Conservation (phyloP, 1,140 invertebrate species). For the Calephelis virginiensis region DNA sequence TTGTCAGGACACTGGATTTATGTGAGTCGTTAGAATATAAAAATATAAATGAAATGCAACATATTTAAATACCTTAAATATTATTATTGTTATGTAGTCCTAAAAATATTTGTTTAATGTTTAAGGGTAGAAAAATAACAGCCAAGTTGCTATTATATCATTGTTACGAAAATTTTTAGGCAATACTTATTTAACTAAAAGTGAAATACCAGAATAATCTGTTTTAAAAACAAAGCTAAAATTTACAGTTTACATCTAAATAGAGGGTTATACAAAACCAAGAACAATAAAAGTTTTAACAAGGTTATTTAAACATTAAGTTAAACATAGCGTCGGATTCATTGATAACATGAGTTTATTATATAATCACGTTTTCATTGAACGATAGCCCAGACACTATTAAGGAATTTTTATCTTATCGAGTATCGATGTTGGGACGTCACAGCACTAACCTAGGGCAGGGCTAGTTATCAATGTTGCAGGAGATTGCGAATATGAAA, state of each 20-base stretch:
- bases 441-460: constrained; percentile 63
- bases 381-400: background rate
- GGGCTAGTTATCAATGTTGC: constrained; percentile 60
- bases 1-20: too few species aligned
- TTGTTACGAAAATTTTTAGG: too few species aligned
- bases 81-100: too few species aligned
- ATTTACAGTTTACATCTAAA: background rate
- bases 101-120: too few species aligned
- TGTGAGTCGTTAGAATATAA: too few species aligned
- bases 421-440: constrained; percentile 35
- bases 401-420: constrained; percentile 24
- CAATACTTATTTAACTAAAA: background rate
- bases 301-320: constrained; percentile 11
- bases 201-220: background rate
- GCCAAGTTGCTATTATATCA: too few species aligned
- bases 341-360: constrained; percentile 8
- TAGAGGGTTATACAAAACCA: constrained; percentile 14
- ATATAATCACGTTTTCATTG: constrained; percentile 11
- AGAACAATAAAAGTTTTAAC: constrained; percentile 11
- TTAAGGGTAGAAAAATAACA: too few species aligned
- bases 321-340: constrained; percentile 8
- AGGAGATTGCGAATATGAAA: constrained; percentile 67
- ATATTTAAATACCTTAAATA: too few species aligned
- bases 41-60: too few species aligned
- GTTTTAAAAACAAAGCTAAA: constrained; percentile 15